Evolutionary conservation across 2,113 vertebrate species (phyloP).

Genomic region (Athene noctua): DNA sequence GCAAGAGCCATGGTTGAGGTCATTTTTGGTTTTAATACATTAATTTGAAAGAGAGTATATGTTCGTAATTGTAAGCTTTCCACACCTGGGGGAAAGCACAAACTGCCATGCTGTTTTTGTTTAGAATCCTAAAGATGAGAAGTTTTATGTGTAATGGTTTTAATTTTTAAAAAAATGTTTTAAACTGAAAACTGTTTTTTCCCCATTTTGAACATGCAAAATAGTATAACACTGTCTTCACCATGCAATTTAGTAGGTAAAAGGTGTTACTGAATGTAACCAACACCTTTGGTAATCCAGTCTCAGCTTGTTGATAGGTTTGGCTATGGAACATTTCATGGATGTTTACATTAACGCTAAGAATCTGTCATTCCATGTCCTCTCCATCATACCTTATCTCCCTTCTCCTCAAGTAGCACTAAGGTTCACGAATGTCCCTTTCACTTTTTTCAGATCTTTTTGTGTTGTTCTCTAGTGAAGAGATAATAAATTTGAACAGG

Average conservation of each 20-base stretch:
- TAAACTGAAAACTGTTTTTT: neutral
- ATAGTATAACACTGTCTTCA: neutral
- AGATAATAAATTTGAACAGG: neutral
- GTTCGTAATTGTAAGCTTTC: neutral
- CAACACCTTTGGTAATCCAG: neutral
- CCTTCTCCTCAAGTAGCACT: neutral
- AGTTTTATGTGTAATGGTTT: neutral
- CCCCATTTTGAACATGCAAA: neutral
- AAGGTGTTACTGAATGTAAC: neutral
- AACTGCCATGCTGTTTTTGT: neutral
- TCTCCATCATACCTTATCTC: neutral
- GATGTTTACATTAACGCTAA: neutral
- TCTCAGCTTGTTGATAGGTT: neutral
- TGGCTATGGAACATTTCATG: neutral
- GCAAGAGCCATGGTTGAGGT: neutral
- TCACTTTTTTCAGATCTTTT: neutral
- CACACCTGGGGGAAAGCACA: neutral
- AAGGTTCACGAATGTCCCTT: neutral
- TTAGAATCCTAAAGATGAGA: neutral
- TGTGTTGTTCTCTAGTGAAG: neutral
- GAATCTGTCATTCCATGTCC: neutral
- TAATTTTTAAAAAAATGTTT: neutral
- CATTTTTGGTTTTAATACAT: neutral
- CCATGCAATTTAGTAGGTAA: neutral
- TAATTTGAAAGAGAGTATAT: neutral